These are phyloP conservation scores for Hemicrepidius hirtus DNA, from an alignment of 2,888 invertebrate genomes.

Conservation along the genomic window DNA sequence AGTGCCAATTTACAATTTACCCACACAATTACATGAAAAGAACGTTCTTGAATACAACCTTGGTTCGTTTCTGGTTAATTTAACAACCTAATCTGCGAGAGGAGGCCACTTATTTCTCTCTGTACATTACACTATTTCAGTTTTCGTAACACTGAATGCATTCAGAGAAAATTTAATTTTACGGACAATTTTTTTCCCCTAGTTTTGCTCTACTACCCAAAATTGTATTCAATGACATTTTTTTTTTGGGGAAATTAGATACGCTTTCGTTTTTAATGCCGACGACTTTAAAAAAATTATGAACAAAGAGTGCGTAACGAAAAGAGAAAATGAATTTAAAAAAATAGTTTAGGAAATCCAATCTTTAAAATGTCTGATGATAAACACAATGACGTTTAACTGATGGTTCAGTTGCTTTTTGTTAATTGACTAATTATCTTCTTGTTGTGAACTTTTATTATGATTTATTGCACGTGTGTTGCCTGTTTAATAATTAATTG, in stretches of 20 bases:
- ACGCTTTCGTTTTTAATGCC: not conserved
- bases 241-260: conserved; percentile 8
- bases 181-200: not conserved
- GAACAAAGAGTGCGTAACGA: not conserved
- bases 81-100: conserved; percentile 19
- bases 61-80: conserved; percentile 15
- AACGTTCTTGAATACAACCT: not conserved
- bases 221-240: not conserved
- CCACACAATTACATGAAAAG: not conserved
- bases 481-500: not conserved
- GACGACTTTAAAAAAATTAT: not conserved
- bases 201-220: conserved; percentile 13
- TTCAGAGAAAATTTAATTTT: conserved; percentile 10
- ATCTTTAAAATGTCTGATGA: not conserved
- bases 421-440: conserved; percentile 12
- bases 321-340: not conserved
- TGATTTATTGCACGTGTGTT: conserved; percentile 11
- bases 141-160: not conserved
- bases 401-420: conserved; percentile 9
- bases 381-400: not conserved
- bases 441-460: not conserved
- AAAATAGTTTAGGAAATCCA: not conserved
- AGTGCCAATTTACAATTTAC: conserved; percentile 3
- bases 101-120: conserved; percentile 14
- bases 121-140: conserved; percentile 10